phyloP scores from a whole-genome alignment of 2,888 invertebrate species.

The Monopis laevigella region DNA sequence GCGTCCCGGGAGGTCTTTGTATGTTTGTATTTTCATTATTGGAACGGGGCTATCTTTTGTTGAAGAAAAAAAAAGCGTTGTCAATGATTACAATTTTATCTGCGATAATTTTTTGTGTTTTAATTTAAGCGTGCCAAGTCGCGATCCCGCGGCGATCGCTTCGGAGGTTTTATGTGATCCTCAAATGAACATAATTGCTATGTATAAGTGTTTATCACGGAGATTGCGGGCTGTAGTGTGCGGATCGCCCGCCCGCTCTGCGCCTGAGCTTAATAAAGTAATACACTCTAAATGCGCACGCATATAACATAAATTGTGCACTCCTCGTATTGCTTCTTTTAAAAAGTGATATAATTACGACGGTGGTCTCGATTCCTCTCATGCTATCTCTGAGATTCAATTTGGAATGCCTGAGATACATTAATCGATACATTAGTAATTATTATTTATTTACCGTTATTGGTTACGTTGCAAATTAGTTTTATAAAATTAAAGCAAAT shows the following conservation, averaged over 20 bases:
- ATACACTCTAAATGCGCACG: slow-evolving; percentile 63
- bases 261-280: slow-evolving; percentile 61
- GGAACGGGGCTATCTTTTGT: slow-evolving; percentile 34
- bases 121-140: slow-evolving; percentile 22
- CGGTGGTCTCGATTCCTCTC: slow-evolving; percentile 43
- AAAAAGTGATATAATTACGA: slow-evolving; percentile 54
- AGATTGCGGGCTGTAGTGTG: slow-evolving; percentile 33
- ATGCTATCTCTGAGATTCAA: background rate
- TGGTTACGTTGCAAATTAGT: no score
- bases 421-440: no score
- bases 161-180: slow-evolving; percentile 46
- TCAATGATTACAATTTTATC: slow-evolving; percentile 39
- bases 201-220: slow-evolving; percentile 50
- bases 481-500: no score
- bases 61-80: slow-evolving; percentile 25
- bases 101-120: slow-evolving; percentile 21
- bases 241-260: slow-evolving; percentile 42
- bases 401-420: background rate
- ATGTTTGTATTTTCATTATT: slow-evolving; percentile 36
- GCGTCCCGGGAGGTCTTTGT: slow-evolving; percentile 55
- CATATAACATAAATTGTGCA: slow-evolving; percentile 60
- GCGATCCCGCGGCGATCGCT: slow-evolving; percentile 29
- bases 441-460: no score
- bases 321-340: slow-evolving; percentile 49
- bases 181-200: slow-evolving; percentile 54